Evolutionary conservation across 1,140 invertebrate genomes (phyloP).

Genomic region (Akabosia matsudoensis): DNA sequence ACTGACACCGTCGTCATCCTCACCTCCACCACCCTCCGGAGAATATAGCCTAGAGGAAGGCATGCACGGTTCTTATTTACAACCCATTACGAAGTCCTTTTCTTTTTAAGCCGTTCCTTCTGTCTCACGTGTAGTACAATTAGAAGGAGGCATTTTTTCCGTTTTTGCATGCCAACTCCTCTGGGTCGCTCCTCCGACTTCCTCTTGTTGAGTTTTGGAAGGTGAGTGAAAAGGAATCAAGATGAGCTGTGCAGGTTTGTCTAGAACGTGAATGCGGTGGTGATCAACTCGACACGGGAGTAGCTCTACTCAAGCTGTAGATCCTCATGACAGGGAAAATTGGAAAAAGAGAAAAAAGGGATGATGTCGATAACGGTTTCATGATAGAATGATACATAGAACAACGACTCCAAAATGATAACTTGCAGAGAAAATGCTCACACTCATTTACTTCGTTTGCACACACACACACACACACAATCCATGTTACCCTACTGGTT

Average conservation of each 20-base stretch:
- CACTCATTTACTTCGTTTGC: not conserved
- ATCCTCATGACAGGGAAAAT: not conserved
- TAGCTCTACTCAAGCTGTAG: not conserved
- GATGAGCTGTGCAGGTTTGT: not conserved
- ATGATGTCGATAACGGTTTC: not conserved
- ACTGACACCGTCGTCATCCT: too few species aligned
- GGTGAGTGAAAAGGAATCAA: not conserved
- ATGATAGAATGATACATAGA: not conserved
- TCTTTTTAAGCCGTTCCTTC: too few species aligned
- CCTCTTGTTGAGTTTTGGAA: not conserved
- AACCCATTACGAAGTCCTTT: too few species aligned
- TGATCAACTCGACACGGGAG: not conserved
- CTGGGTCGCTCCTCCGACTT: not conserved
- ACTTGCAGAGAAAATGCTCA: conserved; percentile 7
- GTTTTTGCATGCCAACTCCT: not conserved
- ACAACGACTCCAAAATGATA: not conserved
- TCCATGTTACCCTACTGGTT: too few species aligned
- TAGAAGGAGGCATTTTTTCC: too few species aligned
- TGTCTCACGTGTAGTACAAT: too few species aligned
- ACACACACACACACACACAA: too few species aligned
- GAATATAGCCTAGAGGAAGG: too few species aligned
- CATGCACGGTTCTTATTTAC: too few species aligned
- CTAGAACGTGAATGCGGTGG: not conserved
- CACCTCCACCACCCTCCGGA: too few species aligned
- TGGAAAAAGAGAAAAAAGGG: conserved; percentile 9